Evolutionary conservation across 2,888 invertebrate species (phyloP).

Genomic region (Escarpia spicata): DNA sequence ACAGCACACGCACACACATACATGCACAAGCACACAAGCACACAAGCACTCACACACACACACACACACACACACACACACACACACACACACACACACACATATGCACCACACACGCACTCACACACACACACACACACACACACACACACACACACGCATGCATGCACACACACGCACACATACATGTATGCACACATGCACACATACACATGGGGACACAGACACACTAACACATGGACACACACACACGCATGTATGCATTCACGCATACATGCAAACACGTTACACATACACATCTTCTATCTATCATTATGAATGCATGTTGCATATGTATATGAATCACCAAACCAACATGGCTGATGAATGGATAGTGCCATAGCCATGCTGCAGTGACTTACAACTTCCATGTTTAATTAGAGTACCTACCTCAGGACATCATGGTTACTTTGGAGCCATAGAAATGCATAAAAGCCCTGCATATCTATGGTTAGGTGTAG

Average conservation of each 20-base stretch:
- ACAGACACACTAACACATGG: background rate
- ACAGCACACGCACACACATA: no score
- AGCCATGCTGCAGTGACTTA: background rate
- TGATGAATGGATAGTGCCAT: background rate
- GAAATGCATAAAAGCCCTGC: background rate
- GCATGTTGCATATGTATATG: background rate
- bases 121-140: background rate
- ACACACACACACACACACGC: background rate
- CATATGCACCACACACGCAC: background rate
- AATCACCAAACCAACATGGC: background rate
- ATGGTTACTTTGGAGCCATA: background rate
- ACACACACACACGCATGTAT: background rate
- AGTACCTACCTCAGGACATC: background rate
- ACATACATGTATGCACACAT: background rate
- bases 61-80: no score
- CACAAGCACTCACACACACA: no score
- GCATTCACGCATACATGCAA: background rate
- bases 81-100: no score
- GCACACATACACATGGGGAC: background rate
- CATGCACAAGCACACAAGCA: no score
- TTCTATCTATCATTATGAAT: background rate
- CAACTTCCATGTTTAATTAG: background rate
- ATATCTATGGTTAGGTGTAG: background rate
- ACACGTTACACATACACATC: background rate
- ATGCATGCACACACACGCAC: no score